phyloP scores from a whole-genome alignment of 2,797 vertebrate genomes.

The Manis javanica region DNA sequence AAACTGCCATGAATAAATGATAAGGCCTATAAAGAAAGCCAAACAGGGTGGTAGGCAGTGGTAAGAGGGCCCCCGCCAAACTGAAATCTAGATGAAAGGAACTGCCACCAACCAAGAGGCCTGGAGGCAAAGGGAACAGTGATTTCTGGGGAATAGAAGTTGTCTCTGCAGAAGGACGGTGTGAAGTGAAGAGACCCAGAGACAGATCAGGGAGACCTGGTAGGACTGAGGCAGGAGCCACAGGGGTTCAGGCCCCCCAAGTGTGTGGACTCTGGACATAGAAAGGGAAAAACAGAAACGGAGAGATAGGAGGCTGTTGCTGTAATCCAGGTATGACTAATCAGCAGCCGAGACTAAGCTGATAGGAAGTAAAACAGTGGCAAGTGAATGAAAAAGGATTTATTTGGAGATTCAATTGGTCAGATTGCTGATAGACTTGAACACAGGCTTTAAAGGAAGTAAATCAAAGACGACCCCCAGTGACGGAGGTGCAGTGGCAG shows the following conservation, averaged over 20 bases:
- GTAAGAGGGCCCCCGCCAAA: not conserved
- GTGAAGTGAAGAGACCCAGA: too few relatives aligned
- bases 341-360: not conserved
- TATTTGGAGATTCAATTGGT: not conserved
- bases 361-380: not conserved
- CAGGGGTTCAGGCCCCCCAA: not conserved
- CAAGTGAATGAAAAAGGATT: too few relatives aligned
- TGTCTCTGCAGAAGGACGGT: fast-evolving
- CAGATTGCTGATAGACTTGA: not conserved
- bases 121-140: not conserved
- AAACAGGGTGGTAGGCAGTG: fast-evolving
- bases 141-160: too few relatives aligned
- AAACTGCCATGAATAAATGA: not conserved
- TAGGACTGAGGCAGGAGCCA: not conserved
- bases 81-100: not conserved
- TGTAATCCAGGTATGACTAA: not conserved
- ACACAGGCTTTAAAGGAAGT: not conserved
- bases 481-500: not conserved
- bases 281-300: not conserved
- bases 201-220: too few relatives aligned
- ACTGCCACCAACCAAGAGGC: not conserved
- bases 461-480: not conserved
- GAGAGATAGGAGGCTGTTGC: too few relatives aligned
- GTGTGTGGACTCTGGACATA: not conserved
- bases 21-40: not conserved